Base-by-base conservation (phyloP, 2,113 vertebrate genomes). In the Chunga burmeisteri region DNA sequence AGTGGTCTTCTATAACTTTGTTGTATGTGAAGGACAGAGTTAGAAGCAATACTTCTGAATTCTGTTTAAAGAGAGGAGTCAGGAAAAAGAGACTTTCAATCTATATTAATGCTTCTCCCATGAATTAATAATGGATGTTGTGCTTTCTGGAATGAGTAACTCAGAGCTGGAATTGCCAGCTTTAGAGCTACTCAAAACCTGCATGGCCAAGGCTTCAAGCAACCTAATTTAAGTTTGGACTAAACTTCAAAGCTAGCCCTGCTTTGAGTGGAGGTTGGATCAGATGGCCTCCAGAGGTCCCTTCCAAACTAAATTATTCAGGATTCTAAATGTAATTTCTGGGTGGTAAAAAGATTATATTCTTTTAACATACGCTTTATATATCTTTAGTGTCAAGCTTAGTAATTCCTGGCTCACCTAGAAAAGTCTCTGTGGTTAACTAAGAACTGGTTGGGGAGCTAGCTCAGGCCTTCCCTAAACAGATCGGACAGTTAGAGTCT, bases 331-430 rank as follows among this genome's bases (percentile, higher is more conserved):
- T 71, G 26, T 9, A 78, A 68, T 77, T 88, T 88, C 70, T 79
- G 66, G 29, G 79, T 90, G 74, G 68, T 79, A 47, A 88, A 96
- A 86, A 55, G 8, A 72, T 62, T 86, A 58, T 53, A 74, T 59
- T 66, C 26, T 89, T 81, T 91, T 83, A 70, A 38, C 20, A 63
- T 38, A 32, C 0, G 5, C 5, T 90, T 88, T 66, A 47, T 36
- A 29, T 32, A 83, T 36, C 71, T 88, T 90, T 53, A 70, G 7
- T 70, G 29, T 86, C 63, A 94, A 92, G 27, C n/a, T 89, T 46
- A 81, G 59, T 50, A 86, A 83, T 66, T 93, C 23, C 27, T 81
- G 63, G 34, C 75, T 86, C 42, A 74, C 42, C 59, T 59, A 79
- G 53, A 88, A 81, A 68, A 81, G 50, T 84, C 65, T 52, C 55